Percentiles rank a stretch among this genome's conserved stretches.
These are phyloP conservation scores for Nannoperca obscura DNA, from an alignment of 2,797 vertebrate genomes.

Conservation along the genomic window DNA sequence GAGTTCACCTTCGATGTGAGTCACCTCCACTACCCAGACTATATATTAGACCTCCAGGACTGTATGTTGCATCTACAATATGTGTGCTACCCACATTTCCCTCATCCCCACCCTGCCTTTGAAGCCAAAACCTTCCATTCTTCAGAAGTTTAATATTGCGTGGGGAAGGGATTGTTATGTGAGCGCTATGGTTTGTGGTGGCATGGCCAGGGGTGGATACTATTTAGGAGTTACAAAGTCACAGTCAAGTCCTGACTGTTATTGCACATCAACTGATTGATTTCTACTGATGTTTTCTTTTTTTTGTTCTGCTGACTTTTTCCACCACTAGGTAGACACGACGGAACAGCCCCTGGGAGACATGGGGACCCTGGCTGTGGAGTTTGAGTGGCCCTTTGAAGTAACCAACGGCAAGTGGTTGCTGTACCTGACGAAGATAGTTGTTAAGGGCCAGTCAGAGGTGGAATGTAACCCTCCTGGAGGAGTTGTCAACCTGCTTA, in stretches of 20 bases:
- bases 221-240: constrained; percentile 46
- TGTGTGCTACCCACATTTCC: constrained; percentile 54
- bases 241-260: constrained; percentile 25
- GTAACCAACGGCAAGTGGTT: constrained; percentile 95
- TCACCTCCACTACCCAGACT: constrained; percentile 61
- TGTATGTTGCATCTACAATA: constrained; percentile 47
- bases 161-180: constrained; percentile 56
- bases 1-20: constrained; percentile 90
- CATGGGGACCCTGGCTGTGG: constrained; percentile 89
- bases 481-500: constrained; percentile 88
- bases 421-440: constrained; percentile 93
- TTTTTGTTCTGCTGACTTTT: constrained; percentile 2
- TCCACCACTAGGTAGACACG: constrained; percentile 82
- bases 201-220: constrained; percentile 57
- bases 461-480: constrained; percentile 86
- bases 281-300: constrained; percentile 17
- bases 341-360: constrained; percentile 82
- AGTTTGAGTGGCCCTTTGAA: constrained; percentile 93
- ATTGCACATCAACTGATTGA: constrained; percentile 26
- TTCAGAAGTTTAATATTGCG: constrained; percentile 63
- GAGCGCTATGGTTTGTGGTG: constrained; percentile 67
- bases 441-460: constrained; percentile 78
- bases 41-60: constrained; percentile 50
- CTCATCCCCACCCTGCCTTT: constrained; percentile 67
- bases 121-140: constrained; percentile 46